These are phyloP conservation scores for Turdus rufiventris DNA, from an alignment of 2,113 vertebrate genomes.

Conservation along the genomic window DNA sequence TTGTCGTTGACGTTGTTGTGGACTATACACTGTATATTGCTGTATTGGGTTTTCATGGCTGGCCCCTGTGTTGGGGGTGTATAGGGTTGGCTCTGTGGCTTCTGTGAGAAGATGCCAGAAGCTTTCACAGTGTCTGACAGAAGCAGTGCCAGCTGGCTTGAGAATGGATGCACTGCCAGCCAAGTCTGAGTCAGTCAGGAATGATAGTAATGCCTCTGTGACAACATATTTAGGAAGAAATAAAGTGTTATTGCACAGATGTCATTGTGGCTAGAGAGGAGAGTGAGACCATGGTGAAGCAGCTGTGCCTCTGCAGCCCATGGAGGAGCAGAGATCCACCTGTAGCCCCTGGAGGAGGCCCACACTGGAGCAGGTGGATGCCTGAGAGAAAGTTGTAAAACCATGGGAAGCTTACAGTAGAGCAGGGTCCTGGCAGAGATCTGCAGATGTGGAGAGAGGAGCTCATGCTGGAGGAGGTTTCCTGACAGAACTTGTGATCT, in stretches of 20 bases:
- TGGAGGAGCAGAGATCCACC: not conserved
- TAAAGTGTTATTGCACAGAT: not conserved
- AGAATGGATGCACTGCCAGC: not conserved
- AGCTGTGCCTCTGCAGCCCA: not conserved
- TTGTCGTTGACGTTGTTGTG: not conserved
- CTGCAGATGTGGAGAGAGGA: not conserved
- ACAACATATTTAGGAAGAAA: not conserved
- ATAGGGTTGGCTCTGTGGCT: not conserved
- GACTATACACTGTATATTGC: no score
- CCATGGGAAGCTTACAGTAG: not conserved
- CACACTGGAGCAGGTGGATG: not conserved
- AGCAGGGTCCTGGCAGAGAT: not conserved
- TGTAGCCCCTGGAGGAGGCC: not conserved
- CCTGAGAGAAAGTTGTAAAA: not conserved
- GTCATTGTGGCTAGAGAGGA: not conserved
- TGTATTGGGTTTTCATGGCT: not conserved
- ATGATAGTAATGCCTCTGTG: not conserved
- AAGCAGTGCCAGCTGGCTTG: not conserved
- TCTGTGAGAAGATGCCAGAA: not conserved
- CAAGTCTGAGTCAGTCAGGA: not conserved
- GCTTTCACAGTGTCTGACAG: not conserved
- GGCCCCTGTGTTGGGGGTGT: accelerated
- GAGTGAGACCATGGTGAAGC: not conserved
- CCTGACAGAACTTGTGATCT: not conserved
- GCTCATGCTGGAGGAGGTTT: not conserved